Evolutionary conservation across 2,113 vertebrate species (phyloP), one percentile per base, ranked within the genome.

Genomic region (Centropus bengalensis): DNA sequence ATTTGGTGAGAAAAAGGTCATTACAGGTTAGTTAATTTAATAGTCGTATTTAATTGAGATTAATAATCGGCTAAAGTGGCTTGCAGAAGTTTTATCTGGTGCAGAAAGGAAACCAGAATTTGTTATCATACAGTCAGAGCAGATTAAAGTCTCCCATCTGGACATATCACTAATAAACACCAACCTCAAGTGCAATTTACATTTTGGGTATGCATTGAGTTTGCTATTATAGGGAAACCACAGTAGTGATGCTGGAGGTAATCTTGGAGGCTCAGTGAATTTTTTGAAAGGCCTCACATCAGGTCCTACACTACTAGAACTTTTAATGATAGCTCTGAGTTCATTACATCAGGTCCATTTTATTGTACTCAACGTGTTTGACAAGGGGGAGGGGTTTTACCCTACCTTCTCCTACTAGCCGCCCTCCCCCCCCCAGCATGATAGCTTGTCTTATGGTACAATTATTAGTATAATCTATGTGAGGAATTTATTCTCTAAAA

Each of bases 361-460:
- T 47, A 32, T 58, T 44, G 27, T 28, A 64, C 12, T 52, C 9
- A 71, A 56, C 47, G 15, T 54, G 13, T 21, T 36, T 66, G 44
- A 12, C 10, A 15, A 45, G 44, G 14, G 44, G 44, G 44, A 45
- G 19, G 44, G 17, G 44, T 18, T 45, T 45, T 45, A 45, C 44
- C 44, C 44, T 4, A 36, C 36, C 36, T 36, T 9, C 36, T 9
- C 36, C 9, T 36, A 36, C 36, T 36, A 36, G 36, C 36, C 36
- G 36, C 36, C 36, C 36, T 9, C 36, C 7, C 36, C 44, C 44
- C 44, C 5, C 12, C 1, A 1, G 5, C 13, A 73, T 33, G 28
- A 51, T 0, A 0, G 5, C 20, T 92, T 21, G 67, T 32, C 45
- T 17, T 71, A 28, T 19, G 8, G 10, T 45, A 73, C 8, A 5